These are phyloP conservation scores for Pantala flavescens DNA, from an alignment of 1,140 invertebrate species.

Conservation along the genomic window DNA sequence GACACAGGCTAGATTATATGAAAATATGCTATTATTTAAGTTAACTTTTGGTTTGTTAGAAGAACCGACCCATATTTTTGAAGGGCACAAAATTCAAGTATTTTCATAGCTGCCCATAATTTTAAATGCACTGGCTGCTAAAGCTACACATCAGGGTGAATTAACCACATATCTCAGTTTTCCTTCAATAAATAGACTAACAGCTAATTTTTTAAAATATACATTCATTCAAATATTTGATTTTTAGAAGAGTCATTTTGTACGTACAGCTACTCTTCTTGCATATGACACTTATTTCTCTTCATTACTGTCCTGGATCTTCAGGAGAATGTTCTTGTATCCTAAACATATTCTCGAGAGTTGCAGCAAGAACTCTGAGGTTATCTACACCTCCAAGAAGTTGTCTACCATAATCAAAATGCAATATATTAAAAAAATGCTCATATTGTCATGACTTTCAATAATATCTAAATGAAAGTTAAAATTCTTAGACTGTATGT, in stretches of 20 bases:
- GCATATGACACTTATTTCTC: conserved; percentile 41
- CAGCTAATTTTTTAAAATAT: too few species aligned
- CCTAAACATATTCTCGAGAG: conserved; percentile 44
- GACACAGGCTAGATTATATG: too few species aligned
- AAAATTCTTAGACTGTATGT: too few species aligned
- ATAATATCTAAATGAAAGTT: too few species aligned
- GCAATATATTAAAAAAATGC: not conserved
- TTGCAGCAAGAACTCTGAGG: conserved; percentile 46
- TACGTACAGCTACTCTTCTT: conserved; percentile 27
- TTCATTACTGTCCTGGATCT: conserved; percentile 40
- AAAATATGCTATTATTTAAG: not conserved
- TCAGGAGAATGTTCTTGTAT: conserved; percentile 43
- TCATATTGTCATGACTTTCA: not conserved
- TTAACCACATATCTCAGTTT: not conserved
- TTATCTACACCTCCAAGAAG: conserved; percentile 53
- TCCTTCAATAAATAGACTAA: not conserved
- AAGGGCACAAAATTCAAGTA: not conserved
- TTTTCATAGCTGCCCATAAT: not conserved
- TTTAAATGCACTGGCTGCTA: not conserved
- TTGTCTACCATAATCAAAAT: conserved; percentile 38
- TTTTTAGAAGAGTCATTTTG: not conserved
- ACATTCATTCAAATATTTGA: not conserved
- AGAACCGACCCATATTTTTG: not conserved
- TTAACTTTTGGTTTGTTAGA: not conserved
- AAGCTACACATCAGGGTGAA: not conserved